phyloP scores from a whole-genome alignment of 2,888 invertebrate genomes.

The Meiosimyza decipiens region DNA sequence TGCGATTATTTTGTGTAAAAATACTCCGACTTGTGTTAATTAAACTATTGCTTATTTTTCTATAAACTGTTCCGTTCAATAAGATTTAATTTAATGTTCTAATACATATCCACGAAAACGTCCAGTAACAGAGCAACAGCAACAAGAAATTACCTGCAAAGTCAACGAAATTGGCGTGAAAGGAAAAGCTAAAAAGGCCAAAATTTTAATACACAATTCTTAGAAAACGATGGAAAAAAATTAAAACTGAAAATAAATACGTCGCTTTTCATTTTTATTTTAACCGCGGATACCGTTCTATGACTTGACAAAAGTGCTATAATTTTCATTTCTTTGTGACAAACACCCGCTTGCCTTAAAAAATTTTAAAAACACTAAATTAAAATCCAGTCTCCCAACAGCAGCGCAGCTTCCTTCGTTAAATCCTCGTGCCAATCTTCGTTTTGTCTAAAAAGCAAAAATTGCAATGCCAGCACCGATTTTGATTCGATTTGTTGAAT shows the following conservation, averaged over 20 bases:
- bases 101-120: constrained; percentile 50
- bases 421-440: neutral
- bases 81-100: constrained; percentile 45
- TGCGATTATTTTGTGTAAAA: constrained; percentile 31
- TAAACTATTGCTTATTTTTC: constrained; percentile 14
- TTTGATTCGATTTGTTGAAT: constrained; percentile 6
- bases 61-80: constrained; percentile 47
- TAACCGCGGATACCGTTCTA: neutral
- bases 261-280: constrained; percentile 4
- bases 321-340: neutral
- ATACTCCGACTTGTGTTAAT: constrained; percentile 6
- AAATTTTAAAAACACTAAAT: constrained; percentile 3
- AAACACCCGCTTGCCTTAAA: constrained; percentile 22
- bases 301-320: neutral
- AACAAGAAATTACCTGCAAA: constrained; percentile 47
- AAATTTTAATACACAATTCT: constrained; percentile 43
- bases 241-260: constrained; percentile 39
- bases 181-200: constrained; percentile 35
- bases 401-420: neutral
- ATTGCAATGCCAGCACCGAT: neutral
- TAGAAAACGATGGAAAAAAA: constrained; percentile 43
- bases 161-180: constrained; percentile 40
- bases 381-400: neutral
- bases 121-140: constrained; percentile 46
- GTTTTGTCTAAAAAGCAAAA: neutral